Percentiles rank a stretch among this genome's conserved stretches.
These are phyloP conservation scores for Stratiomys singularior DNA, from an alignment of 2,888 invertebrate species.

Conservation along the genomic window DNA sequence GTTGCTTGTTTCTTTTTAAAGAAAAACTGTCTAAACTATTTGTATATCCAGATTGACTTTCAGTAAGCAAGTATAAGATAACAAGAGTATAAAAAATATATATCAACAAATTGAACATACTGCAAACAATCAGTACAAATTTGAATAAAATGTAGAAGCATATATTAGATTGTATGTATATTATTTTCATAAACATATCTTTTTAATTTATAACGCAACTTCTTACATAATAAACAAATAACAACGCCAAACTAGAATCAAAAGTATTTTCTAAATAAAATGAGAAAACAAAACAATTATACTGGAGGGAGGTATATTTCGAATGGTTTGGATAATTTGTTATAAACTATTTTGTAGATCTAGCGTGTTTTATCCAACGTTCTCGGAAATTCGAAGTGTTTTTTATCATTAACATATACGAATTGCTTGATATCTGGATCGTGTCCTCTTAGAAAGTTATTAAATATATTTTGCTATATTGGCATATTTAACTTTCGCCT, in stretches of 20 bases:
- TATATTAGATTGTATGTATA: constrained; percentile 13
- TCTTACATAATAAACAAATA: constrained; percentile 26
- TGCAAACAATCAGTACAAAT: no score
- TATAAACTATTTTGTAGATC: background rate
- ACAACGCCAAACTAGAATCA: constrained; percentile 19
- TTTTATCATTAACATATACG: constrained; percentile 10
- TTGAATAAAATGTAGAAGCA: no score
- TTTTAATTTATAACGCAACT: constrained; percentile 14
- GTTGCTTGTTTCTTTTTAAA: no score
- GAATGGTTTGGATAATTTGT: constrained; percentile 18
- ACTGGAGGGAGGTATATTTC: constrained; percentile 39
- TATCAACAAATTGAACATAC: no score
- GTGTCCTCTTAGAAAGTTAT: background rate
- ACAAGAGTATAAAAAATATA: no score
- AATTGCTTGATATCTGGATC: constrained; percentile 2
- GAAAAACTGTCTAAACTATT: no score
- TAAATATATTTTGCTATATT: constrained; percentile 3
- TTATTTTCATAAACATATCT: constrained; percentile 10
- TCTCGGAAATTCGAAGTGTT: constrained; percentile 19
- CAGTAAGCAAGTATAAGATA: no score
- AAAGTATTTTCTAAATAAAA: constrained; percentile 26
- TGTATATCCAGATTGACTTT: no score
- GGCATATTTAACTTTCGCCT: constrained; percentile 15
- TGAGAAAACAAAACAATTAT: constrained; percentile 24
- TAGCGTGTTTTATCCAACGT: background rate